Evolutionary conservation across 2,797 vertebrate genomes (phyloP), one percentile per base, ranked within the genome.

Genomic region (Amblyopsis hoosieri): DNA sequence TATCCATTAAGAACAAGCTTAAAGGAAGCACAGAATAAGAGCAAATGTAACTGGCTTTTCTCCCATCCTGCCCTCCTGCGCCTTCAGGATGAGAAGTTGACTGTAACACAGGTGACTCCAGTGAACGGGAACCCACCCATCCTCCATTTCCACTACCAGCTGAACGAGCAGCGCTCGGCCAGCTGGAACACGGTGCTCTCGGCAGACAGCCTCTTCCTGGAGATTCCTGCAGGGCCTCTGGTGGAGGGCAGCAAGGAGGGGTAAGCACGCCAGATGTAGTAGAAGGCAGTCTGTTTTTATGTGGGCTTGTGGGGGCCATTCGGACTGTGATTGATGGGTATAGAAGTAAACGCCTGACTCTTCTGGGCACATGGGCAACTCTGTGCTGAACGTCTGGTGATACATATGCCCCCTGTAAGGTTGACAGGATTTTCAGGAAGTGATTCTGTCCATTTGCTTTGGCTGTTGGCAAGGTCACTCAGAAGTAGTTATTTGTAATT

Each of bases 191-290:
- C 96, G 4, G 93, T 93, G 81, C 92, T 98, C 42, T 94, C 95
- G 9, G 91, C 91, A 57, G 93, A 94, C 88, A 94, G 93, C 83
- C 94, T 98, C 86, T 98, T 96, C 82, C 90, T 98, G 91, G 96
- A 98, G 92, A 94, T 98, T 75, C 95, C 97, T 54, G 89, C 94
- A 0, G 97, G 96, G 68, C 80, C 89, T 57, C 93, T 97, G 85
- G 94, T 90, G 62, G 96, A 97, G 79, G 96, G 97, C 57, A 99
- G 96, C 93, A 99, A 97, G 88, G 97, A 99, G 84, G 95, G 97
- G 97, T 99, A 87, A 77, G 94, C 13, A 29, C 4, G 0, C 1
- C 2, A 12, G 29, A 1, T 11, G 3, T 23, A 23, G 23, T 23
- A 23, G 19, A 23, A 23, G 23, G 23, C 23, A 3, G 52, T 10